Conservation (phyloP, 2,113 vertebrate genomes). For the Chaenocephalus aceratus region DNA sequence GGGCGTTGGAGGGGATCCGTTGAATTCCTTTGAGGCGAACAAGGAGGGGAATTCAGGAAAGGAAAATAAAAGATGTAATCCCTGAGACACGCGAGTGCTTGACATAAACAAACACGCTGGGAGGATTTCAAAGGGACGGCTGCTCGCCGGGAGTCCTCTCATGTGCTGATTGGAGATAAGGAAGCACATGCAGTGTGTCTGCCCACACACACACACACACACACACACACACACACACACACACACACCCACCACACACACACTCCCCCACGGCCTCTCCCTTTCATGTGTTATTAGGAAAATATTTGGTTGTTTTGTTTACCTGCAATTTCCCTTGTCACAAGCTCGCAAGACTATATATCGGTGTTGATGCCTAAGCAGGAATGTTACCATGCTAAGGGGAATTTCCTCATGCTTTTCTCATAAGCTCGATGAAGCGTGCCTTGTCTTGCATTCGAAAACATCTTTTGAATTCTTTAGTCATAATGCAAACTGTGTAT, state of each 20-base stretch:
- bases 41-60: constrained; percentile 57
- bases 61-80: constrained; percentile 78
- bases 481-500: constrained; percentile 43
- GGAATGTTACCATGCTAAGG: constrained; percentile 37
- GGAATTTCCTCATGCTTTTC: constrained; percentile 44
- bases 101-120: constrained; percentile 79
- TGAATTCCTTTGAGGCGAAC: constrained; percentile 53
- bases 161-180: constrained; percentile 74
- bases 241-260: too few species aligned
- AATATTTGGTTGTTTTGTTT: constrained; percentile 71
- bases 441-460: constrained; percentile 65
- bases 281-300: constrained; percentile 58
- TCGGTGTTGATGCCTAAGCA: constrained; percentile 26
- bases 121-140: constrained; percentile 75
- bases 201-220: constrained; percentile 52
- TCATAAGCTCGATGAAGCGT: constrained; percentile 57
- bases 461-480: constrained; percentile 70
- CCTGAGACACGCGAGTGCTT: constrained; percentile 73
- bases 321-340: constrained; percentile 52
- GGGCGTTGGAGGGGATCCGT: constrained; percentile 8
- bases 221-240: background rate
- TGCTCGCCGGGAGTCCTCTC: constrained; percentile 61
- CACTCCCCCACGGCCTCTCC: constrained; percentile 6
- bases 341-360: constrained; percentile 6
- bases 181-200: constrained; percentile 48